These are phyloP conservation scores for Gopherus flavomarginatus DNA, from an alignment of 2,113 vertebrate species.

Conservation along the genomic window DNA sequence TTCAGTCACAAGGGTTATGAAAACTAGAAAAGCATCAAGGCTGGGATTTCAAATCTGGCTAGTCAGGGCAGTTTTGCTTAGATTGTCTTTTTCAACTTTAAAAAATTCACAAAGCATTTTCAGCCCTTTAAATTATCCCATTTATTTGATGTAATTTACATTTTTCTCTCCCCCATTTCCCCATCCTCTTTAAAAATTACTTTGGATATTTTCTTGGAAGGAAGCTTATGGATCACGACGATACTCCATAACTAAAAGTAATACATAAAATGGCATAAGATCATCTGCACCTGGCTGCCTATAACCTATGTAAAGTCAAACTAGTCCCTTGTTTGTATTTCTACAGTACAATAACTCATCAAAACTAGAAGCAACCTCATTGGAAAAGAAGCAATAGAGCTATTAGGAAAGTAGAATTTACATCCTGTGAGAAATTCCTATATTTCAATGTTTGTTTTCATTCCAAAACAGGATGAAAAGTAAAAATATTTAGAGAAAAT, in stretches of 20 bases:
- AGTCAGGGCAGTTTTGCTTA: neutral
- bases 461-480: neutral
- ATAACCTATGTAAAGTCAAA: neutral
- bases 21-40: neutral
- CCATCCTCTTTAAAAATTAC: neutral
- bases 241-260: neutral
- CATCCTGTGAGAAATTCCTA: neutral
- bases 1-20: neutral
- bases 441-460: neutral
- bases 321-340: neutral
- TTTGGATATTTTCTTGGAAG: neutral
- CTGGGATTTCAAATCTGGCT: neutral
- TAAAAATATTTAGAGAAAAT: no score
- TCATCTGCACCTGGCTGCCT: neutral
- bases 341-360: no score
- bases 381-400: neutral
- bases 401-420: neutral
- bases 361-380: neutral
- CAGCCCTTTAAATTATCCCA: neutral
- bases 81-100: neutral
- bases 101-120: no score
- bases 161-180: neutral
- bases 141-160: neutral
- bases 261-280: neutral
- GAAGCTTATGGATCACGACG: neutral